Evolutionary conservation across 2,888 invertebrate species (phyloP).

Genomic region (Agriopis marginaria): DNA sequence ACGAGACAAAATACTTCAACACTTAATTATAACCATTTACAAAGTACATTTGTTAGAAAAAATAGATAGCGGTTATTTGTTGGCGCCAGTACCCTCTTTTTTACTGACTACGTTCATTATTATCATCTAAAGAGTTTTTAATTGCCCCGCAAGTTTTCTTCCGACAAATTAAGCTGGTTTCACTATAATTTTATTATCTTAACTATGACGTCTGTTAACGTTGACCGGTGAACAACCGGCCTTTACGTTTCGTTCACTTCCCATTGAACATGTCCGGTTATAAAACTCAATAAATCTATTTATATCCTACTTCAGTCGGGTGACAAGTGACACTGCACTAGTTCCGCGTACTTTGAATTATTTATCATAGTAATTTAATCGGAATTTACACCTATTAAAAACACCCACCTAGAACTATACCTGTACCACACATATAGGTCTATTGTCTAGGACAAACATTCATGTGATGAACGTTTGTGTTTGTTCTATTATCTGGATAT

Average conservation of each 20-base stretch:
- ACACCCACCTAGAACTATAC: not conserved
- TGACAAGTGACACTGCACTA: slow-evolving; percentile 14
- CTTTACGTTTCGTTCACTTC: slow-evolving; percentile 35
- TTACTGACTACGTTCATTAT: no score
- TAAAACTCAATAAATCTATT: slow-evolving; percentile 38
- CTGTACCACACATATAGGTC: no score
- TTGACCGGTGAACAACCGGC: slow-evolving; percentile 28
- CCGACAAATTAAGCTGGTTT: not conserved
- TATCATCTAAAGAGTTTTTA: no score
- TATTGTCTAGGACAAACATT: no score
- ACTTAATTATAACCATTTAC: no score
- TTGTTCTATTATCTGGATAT: no score
- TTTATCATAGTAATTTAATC: slow-evolving; percentile 15
- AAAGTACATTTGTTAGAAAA: no score
- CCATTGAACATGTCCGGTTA: slow-evolving; percentile 47
- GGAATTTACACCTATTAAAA: slow-evolving; percentile 2
- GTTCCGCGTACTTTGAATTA: slow-evolving; percentile 38
- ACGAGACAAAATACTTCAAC: no score
- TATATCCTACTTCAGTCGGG: slow-evolving; percentile 22
- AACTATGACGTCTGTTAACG: not conserved
- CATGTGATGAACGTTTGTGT: no score
- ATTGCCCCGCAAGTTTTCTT: no score
- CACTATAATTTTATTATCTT: not conserved
- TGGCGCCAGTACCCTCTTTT: no score
- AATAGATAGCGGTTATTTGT: no score